A percentile compares a stretch with the other conserved stretches of the same genome.
phyloP scores from a whole-genome alignment of 2,113 vertebrate species.

The Manacus vitellinus region DNA sequence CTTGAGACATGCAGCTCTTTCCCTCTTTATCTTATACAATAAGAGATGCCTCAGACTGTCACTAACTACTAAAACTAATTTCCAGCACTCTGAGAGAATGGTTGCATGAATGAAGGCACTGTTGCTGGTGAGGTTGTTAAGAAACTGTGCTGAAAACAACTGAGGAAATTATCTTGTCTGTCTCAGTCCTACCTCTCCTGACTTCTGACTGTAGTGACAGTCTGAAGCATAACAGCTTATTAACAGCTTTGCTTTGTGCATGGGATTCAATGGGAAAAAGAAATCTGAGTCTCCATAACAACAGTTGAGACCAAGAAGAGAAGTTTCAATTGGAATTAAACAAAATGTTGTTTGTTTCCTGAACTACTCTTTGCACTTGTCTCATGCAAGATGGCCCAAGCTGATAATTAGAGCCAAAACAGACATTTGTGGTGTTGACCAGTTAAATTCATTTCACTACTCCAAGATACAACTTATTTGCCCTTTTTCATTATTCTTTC shows the following conservation, averaged over 20 bases:
- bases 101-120: neutral
- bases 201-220: neutral
- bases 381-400: neutral
- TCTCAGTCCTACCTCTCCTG: neutral
- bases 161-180: neutral
- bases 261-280: neutral
- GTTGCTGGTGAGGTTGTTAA: neutral
- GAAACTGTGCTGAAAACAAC: neutral
- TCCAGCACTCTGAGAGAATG: neutral
- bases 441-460: neutral
- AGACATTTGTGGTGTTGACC: neutral
- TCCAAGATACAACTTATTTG: neutral
- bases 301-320: neutral
- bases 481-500: neutral
- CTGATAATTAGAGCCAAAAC: neutral
- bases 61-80: neutral
- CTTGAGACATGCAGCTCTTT: neutral
- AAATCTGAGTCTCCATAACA: neutral
- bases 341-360: neutral
- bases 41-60: neutral
- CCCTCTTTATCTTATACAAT: neutral
- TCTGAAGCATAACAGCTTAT: neutral
- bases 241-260: neutral
- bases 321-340: neutral
- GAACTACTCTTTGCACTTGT: neutral